These are phyloP conservation scores for mouse (Mus musculus) DNA, from an alignment of 2,113 vertebrate species.

Conservation along the genomic window GRCm39 chr16:29860001-29860500, in stretches of 20 bases:
- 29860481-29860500: background rate
- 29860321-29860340: background rate
- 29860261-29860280: background rate
- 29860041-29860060: background rate
- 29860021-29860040: background rate
- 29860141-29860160: background rate
- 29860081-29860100: background rate
- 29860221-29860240: background rate
- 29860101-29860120: background rate
- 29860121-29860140: background rate
- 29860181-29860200: background rate
- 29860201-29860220: background rate
- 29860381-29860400: background rate
- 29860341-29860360: background rate
- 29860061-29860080: background rate
- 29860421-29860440: constrained; percentile 32
- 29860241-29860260: background rate
- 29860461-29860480: background rate
- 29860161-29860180: background rate
- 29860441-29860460: background rate
- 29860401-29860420: background rate
- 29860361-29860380: background rate
- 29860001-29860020: background rate
- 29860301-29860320: background rate
- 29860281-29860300: background rate